Conservation (phyloP, 2,888 invertebrate genomes). For the Synanthedon formicaeformis region DNA sequence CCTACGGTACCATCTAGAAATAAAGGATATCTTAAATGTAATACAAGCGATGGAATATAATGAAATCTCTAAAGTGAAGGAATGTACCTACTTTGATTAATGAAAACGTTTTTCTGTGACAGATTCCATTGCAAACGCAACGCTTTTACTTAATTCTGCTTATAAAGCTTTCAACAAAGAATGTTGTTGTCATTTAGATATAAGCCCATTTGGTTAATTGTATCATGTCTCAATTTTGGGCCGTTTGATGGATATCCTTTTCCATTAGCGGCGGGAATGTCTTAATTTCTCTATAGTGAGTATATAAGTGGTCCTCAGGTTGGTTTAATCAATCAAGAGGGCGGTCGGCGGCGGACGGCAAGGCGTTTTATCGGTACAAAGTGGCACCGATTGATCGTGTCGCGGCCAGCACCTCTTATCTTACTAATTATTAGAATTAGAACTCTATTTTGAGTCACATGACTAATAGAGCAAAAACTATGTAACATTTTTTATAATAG, state of each 20-base stretch:
- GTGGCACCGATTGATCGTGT: constrained; percentile 55
- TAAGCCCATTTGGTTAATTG: constrained; percentile 10
- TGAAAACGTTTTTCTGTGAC: no score
- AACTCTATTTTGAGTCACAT: constrained; percentile 5
- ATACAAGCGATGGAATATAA: no score
- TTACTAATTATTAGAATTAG: constrained; percentile 28
- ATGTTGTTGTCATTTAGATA: constrained; percentile 39
- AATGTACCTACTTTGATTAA: no score
- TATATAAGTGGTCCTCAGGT: constrained; percentile 44
- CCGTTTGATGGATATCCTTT: constrained; percentile 50
- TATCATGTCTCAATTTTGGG: constrained; percentile 1
- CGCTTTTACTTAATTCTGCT: no score
- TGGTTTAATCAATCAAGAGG: constrained; percentile 47
- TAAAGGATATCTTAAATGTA: no score
- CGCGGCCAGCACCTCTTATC: constrained; percentile 47
- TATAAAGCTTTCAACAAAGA: constrained; percentile 19
- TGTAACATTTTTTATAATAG: no score
- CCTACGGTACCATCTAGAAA: no score
- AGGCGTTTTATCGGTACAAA: constrained; percentile 41
- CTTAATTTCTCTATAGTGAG: constrained; percentile 48
- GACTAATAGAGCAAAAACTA: constrained; percentile 1
- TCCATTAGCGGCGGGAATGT: constrained; percentile 50
- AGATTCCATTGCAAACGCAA: no score
- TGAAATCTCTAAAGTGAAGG: no score
- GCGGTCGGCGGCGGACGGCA: constrained; percentile 20